Conservation (phyloP, 2,113 vertebrate genomes). For the Calidris pugnax region DNA sequence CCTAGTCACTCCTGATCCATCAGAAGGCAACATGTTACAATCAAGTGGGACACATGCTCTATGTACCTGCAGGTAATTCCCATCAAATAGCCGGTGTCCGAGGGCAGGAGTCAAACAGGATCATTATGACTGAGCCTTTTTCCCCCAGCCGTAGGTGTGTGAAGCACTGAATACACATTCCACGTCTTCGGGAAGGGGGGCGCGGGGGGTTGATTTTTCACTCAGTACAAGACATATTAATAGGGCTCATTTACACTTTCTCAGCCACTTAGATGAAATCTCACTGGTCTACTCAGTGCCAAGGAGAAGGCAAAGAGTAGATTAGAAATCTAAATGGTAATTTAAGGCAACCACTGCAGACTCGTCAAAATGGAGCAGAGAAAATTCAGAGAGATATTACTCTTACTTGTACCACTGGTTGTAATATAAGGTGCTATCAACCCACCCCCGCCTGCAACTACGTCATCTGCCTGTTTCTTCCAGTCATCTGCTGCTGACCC, state of each 20-base stretch:
- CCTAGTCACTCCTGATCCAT: not conserved
- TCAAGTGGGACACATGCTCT: not conserved
- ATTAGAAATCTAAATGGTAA: not conserved
- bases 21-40: not conserved
- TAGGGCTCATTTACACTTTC: not conserved
- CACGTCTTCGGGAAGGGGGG: not conserved
- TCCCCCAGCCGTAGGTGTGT: not conserved
- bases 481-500: not conserved
- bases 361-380: not conserved
- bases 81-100: not conserved
- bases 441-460: not conserved
- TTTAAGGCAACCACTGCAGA: not conserved
- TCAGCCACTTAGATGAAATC: not conserved
- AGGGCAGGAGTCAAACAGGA: conserved; percentile 18
- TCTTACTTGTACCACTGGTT: not conserved
- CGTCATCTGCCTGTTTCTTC: not conserved
- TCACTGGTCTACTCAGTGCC: not conserved
- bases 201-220: rapidly evolving
- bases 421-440: not conserved
- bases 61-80: not conserved
- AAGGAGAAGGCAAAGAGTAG: not conserved
- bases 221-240: not conserved
- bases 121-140: not conserved
- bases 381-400: not conserved
- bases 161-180: not conserved